These are phyloP conservation scores for Acridotheres tristis DNA, from an alignment of 2,797 vertebrate species.

Conservation along the genomic window DNA sequence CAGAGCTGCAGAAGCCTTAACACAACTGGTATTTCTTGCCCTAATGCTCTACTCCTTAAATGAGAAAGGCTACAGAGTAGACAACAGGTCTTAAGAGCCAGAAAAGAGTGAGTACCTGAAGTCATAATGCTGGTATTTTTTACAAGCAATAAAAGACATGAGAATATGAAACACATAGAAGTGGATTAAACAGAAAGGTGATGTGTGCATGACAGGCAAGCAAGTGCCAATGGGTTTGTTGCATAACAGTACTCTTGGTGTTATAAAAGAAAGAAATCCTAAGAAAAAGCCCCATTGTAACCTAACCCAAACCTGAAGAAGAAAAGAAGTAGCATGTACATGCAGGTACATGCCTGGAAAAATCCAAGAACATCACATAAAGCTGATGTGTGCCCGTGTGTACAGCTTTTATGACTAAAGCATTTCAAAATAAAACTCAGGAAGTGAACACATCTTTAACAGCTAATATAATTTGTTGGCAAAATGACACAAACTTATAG, in stretches of 20 bases:
- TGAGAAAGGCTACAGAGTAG: not conserved
- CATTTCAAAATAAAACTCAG: not conserved
- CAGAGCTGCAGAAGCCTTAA: not conserved
- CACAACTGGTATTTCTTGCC: not conserved
- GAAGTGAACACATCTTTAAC: not conserved
- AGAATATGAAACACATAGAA: slow-evolving; percentile 52
- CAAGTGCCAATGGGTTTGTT: not conserved
- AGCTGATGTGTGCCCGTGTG: not conserved
- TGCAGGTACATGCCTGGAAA: not conserved
- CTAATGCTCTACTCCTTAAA: not conserved
- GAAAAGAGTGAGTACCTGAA: not conserved
- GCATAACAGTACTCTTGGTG: not conserved
- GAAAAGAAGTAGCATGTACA: not conserved
- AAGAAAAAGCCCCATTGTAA: not conserved
- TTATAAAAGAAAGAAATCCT: not conserved
- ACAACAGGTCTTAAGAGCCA: not conserved
- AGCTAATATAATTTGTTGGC: not conserved
- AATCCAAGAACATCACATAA: not conserved
- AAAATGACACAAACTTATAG: not conserved
- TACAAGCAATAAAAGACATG: slow-evolving; percentile 19
- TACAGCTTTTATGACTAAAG: not conserved
- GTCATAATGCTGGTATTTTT: slow-evolving; percentile 14
- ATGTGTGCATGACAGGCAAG: not conserved
- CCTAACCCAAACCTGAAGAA: not conserved
- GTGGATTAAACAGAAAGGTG: not conserved